Base-by-base conservation (phyloP, 2,113 vertebrate species). In the Oncorhynchus gorbuscha region DNA sequence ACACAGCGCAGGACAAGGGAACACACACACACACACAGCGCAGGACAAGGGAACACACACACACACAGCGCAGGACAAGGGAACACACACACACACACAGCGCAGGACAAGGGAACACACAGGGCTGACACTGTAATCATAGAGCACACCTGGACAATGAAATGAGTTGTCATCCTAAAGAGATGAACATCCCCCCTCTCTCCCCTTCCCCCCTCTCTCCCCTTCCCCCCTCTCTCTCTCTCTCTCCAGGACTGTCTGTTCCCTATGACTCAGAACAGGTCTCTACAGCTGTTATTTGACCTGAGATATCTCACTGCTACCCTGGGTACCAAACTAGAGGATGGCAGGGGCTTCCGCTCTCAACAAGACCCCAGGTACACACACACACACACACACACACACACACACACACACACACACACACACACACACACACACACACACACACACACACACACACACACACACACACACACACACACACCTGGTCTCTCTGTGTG, bases 201-300 rank as follows among this genome's bases (percentile, higher is more conserved):
- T 67, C 1, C n/a, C n/a, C n/a, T n/a, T n/a, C n/a, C n/a, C n/a
- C n/a, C n/a, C n/a, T n/a, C n/a, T n/a, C n/a, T n/a, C n/a, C n/a
- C n/a, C n/a, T n/a, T n/a, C n/a, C n/a, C 32, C 28, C 3, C 26
- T 55, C 11, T 58, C 51, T 7, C 28, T 67, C 1, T 35, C 24
- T 24, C 88, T 68, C 87, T 93, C 92, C 93, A 94, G 92, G 93
- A 94, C 0, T 78, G 83, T 0, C 59, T 67, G 0, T 93, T 94
- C 76, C 94, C 95, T 2, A 77, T 98, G 88, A 98, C 97, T 45
- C 97, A 99, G 94, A 97, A 93, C 86, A 91, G 96, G 70, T 96
- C 96, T 1, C 85, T 99, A 90, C 97, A 99, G 93, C 22, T 97
- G 16, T 89, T 99, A 2, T 99, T 96, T 2, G 97, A 99, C 55